Conservation (phyloP, 2,888 invertebrate genomes). For the Psylliodes chrysocephalus region DNA sequence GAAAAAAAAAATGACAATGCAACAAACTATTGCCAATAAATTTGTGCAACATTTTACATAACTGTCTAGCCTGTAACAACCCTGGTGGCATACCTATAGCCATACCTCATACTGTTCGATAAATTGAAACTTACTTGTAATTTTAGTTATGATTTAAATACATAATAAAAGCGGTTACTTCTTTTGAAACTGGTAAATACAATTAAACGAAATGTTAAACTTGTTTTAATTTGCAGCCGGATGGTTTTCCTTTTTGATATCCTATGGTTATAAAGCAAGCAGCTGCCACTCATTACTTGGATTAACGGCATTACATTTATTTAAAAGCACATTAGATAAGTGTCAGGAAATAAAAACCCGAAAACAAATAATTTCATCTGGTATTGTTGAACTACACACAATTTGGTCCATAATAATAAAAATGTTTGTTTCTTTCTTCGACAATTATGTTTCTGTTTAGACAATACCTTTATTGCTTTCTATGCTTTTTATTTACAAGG, state of each 20-base stretch:
- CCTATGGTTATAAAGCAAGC: constrained; percentile 12
- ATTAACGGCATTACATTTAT: constrained; percentile 22
- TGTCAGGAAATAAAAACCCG: constrained; percentile 26
- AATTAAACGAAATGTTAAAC: constrained; percentile 6
- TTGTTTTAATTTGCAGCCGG: constrained; percentile 12
- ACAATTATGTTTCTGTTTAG: no score
- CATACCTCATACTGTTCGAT: no score
- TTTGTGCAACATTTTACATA: no score
- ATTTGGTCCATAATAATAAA: constrained; percentile 12
- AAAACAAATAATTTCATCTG: constrained; percentile 25
- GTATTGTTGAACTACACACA: constrained; percentile 1
- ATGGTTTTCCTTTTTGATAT: constrained; percentile 21
- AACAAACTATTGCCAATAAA: no score
- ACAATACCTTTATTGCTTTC: no score
- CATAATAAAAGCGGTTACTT: neutral
- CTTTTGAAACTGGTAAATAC: neutral
- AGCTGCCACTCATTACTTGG: constrained; percentile 25
- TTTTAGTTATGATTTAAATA: no score
- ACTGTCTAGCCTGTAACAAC: no score
- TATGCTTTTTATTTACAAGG: no score
- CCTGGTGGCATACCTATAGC: no score
- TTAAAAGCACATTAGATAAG: constrained; percentile 22
- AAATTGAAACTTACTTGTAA: no score
- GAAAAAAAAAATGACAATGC: no score
- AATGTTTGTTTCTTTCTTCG: no score